Base-by-base conservation (phyloP, 2,888 invertebrate species). In the Ophion costatus region DNA sequence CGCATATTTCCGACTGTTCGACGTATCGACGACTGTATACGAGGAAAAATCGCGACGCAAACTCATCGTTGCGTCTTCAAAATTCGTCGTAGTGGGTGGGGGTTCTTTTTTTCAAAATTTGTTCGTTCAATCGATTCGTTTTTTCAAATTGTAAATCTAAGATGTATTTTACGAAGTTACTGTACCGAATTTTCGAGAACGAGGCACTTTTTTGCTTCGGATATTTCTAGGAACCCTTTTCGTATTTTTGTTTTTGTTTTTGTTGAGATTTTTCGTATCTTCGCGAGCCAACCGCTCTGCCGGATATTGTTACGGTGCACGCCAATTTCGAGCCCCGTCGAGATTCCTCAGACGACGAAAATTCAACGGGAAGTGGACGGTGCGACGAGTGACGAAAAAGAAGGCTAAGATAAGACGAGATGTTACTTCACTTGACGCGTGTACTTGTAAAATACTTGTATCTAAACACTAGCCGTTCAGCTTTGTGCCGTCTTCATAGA, bases 401-500 rank as follows among this genome's bases (percentile, higher is more conserved):
- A 61, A 63, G 74, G 76, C 69, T 38, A 61, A 17, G 22, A 67
- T 70, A 76, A 11, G 38, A 79, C 69, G 80, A 81, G 64, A 83
- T 63, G 73, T 81, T 69, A 67, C 63, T 78, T 85, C 78, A 79
- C 79, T 85, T 76, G 89, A 73, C 88, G 89, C 87, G 88, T 89
- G 90, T 90, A 91, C 89, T 89, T 93, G 91, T 93, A 92, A 91
- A 89, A 92, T 92, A 92, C 87, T 91, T 92, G 91, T 92, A 93
- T 92, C 88, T 91, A 92, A 76, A 87, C 88, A 91, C 86, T 92
- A 93, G 91, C 91, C 90, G 91, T 93, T 93, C 92, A 93, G 93
- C 93, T 93, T 93, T 91, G 92, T 92, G 92, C 92, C 92, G 92
- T 93, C 92, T 93, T 88, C 90, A 88, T 92, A 89, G 87, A 83